Percentiles rank a stretch among this genome's conserved stretches.
phyloP scores from a whole-genome alignment of 2,113 vertebrate species.

The Falco punctatus region DNA sequence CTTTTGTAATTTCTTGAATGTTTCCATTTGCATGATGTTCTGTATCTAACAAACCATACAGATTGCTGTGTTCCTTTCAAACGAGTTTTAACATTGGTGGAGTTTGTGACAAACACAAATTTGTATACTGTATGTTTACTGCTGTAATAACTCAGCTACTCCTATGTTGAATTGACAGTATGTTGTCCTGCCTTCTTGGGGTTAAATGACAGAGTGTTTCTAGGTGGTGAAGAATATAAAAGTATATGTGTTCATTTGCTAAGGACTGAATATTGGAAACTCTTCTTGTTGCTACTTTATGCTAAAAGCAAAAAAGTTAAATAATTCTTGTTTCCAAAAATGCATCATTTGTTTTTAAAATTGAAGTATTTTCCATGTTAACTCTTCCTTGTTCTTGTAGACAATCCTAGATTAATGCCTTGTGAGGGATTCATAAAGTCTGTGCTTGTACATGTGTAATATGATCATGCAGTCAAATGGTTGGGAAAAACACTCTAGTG shows the following conservation, averaged over 20 bases:
- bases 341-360: conserved; percentile 66
- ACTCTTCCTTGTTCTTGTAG: conserved; percentile 65
- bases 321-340: conserved; percentile 63
- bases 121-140: conserved; percentile 70
- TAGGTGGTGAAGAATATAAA: conserved; percentile 67
- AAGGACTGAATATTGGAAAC: conserved; percentile 60
- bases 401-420: conserved; percentile 70
- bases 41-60: conserved; percentile 58
- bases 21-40: conserved; percentile 77
- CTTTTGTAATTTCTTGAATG: conserved; percentile 73
- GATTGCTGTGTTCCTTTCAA: conserved; percentile 69
- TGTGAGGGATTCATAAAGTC: conserved; percentile 65
- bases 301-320: conserved; percentile 64
- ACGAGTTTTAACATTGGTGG: conserved; percentile 67
- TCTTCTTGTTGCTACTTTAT: conserved; percentile 69
- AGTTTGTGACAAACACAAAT: conserved; percentile 60
- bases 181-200: conserved; percentile 68
- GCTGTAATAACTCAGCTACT: conserved; percentile 68
- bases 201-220: conserved; percentile 72
- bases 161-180: conserved; percentile 62
- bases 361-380: conserved; percentile 60
- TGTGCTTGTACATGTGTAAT: conserved; percentile 70
- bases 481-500: conserved; percentile 72
- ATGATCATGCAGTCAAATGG: conserved; percentile 67
- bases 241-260: conserved; percentile 65